Conservation (phyloP, 35 echinoderm and acorn worm genomes). For the Heliocidaris erythrogramma region DNA sequence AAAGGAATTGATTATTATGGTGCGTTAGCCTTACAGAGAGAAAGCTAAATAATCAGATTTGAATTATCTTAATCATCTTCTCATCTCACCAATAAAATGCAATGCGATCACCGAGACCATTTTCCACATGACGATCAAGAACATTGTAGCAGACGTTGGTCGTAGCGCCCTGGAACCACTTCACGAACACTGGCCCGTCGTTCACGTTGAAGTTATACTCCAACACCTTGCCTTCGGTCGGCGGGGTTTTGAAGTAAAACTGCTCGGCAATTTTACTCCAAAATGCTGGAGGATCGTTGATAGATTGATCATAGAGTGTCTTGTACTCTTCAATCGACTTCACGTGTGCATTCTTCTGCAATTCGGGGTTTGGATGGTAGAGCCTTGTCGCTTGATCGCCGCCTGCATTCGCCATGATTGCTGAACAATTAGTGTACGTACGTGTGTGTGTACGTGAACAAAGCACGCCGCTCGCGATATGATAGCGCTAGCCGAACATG, state of each 20-base stretch:
- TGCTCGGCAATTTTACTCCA: slow-evolving; percentile 86
- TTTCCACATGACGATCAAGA: slow-evolving; percentile 87
- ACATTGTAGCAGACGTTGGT: slow-evolving; percentile 99
- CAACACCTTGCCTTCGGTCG: slow-evolving; percentile 64
- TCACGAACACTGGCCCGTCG: slow-evolving; percentile 70
- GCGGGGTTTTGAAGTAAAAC: slow-evolving; percentile 79
- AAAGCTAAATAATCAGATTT: neutral
- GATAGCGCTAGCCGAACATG: too few relatives aligned
- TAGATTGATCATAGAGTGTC: slow-evolving; percentile 78
- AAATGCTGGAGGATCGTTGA: slow-evolving; percentile 78
- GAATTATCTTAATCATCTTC: neutral
- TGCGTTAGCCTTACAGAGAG: too few relatives aligned
- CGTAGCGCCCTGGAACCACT: slow-evolving; percentile 92
- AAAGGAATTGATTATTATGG: too few relatives aligned
- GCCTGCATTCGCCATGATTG: slow-evolving; percentile 25
- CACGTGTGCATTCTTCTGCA: slow-evolving; percentile 85
- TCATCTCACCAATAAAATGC: slow-evolving; percentile 89
- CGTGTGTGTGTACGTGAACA: neutral
- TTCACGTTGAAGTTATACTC: slow-evolving; percentile 93
- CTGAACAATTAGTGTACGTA: neutral
- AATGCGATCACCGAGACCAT: slow-evolving; percentile 86
- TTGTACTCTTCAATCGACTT: slow-evolving; percentile 79
- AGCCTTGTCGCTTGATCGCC: slow-evolving; percentile 52
- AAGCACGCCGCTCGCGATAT: neutral
- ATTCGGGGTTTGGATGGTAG: slow-evolving; percentile 69